Evolutionary conservation across 2,888 invertebrate genomes (phyloP), one percentile per base, ranked within the genome.

Genomic region (Diaphora mendica): DNA sequence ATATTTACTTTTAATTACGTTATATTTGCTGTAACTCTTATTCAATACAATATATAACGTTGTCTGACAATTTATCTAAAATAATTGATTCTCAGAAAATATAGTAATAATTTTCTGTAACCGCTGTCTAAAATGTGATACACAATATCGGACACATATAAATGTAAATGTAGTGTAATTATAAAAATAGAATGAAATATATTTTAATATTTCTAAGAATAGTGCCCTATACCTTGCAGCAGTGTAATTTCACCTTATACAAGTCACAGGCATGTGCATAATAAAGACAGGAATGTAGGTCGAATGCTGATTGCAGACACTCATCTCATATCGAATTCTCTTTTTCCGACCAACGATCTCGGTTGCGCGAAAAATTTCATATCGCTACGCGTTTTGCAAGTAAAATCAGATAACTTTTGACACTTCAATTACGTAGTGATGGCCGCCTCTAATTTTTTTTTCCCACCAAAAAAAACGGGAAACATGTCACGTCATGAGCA

Each of bases 401-500:
- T 95, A 93, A 95, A 95, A 95, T 95, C 95, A 95, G 94, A 93
- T 91, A 95, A 95, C 94, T 95, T 95, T 95, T 95, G 95, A 95
- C 95, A 95, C 94, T 94, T 94, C 95, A 95, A 95, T 95, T 95
- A 95, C 94, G 92, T 86, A 91, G 92, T 93, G 94, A 95, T 93
- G 93, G 93, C 90, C 90, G 92, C 85, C 89, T 93, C 90, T 91
- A 93, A 93, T 93, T 94, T 94, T 87, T 88, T 94, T 90, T 81
- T 82, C 85, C 84, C 86, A 80, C 89, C 77, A 75, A 86, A 89
- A 88, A 84, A 88, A 86, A 84, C 88, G 89, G 85, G 83, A 90
- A 92, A 90, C 92, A 90, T 89, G 91, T 89, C 91, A 87, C 90
- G 95, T 95, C 95, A 94, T 82, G 82, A 88, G 85, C 95, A 95